phyloP scores from a whole-genome alignment of 2,888 invertebrate species.

The Mimachlamys varia region DNA sequence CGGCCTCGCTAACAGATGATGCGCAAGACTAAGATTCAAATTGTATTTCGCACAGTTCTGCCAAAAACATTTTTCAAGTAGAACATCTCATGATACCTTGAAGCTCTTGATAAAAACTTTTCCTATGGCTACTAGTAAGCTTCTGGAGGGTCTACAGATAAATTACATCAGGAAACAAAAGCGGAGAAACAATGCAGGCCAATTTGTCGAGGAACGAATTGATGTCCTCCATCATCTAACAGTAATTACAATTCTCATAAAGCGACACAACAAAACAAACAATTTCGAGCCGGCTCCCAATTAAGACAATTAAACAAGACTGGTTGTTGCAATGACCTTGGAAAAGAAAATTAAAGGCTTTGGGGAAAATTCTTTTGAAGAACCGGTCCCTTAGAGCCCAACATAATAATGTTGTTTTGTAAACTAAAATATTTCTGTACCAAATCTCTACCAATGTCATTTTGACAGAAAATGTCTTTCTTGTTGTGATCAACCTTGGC shows the following conservation, averaged over 20 bases:
- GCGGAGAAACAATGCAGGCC: background rate
- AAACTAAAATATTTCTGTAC: background rate
- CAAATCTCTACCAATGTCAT: background rate
- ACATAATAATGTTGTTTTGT: background rate
- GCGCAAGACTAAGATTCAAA: slow-evolving; percentile 25
- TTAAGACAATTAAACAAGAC: background rate
- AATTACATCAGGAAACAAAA: background rate
- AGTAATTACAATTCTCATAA: slow-evolving; percentile 11
- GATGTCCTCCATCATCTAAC: slow-evolving; percentile 1
- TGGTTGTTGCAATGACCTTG: background rate
- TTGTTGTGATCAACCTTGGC: background rate
- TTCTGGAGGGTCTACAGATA: background rate
- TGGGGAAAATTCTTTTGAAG: background rate
- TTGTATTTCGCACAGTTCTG: slow-evolving; percentile 31
- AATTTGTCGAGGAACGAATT: slow-evolving; percentile 28
- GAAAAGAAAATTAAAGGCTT: background rate
- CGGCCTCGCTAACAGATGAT: background rate
- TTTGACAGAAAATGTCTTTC: slow-evolving; percentile 14
- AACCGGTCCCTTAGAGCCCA: background rate
- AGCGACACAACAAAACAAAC: background rate
- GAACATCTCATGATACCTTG: slow-evolving; percentile 15
- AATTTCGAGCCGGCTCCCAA: background rate
- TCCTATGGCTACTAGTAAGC: background rate
- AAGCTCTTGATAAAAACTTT: background rate
- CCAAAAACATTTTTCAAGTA: background rate